Evolutionary conservation across 2,113 vertebrate species (phyloP).

Genomic region (Phrynosoma platyrhinos): DNA sequence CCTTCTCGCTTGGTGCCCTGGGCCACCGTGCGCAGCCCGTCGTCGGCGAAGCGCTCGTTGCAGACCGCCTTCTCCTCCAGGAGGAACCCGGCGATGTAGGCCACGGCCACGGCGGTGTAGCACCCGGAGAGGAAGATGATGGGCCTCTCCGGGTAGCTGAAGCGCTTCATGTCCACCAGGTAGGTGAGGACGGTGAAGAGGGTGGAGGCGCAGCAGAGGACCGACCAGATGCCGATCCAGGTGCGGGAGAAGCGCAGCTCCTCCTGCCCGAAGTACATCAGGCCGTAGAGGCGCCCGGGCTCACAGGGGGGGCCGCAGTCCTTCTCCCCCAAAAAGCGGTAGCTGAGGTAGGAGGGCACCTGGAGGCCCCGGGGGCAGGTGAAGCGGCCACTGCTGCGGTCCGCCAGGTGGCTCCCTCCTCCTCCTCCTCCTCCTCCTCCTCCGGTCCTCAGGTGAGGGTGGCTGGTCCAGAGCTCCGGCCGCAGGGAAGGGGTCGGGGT

Average conservation of each 20-base stretch:
- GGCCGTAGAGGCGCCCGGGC: conserved; percentile 83
- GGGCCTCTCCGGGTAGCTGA: conserved; percentile 94
- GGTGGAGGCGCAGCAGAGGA: conserved; percentile 93
- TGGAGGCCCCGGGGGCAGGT: conserved; percentile 86
- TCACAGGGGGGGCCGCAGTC: conserved; percentile 94
- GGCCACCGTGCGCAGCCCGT: conserved; percentile 89
- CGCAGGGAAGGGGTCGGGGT: conserved; percentile 78
- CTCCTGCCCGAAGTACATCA: conserved; percentile 94
- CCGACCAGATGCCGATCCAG: conserved; percentile 96
- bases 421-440: conserved; percentile 38
- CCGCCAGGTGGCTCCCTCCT: conserved; percentile 57
- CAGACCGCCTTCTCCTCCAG: conserved; percentile 93
- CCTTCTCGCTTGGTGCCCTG: conserved; percentile 96
- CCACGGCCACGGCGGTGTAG: conserved; percentile 93
- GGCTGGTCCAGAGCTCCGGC: conserved; percentile 82
- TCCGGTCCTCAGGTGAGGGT: conserved; percentile 68
- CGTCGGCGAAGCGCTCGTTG: conserved; percentile 89
- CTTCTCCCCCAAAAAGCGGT: conserved; percentile 92
- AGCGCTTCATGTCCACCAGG: conserved; percentile 95
- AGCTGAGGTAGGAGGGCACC: conserved; percentile 93
- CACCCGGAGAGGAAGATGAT: conserved; percentile 96
- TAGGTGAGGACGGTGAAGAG: conserved; percentile 95
- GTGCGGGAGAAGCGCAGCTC: conserved; percentile 92
- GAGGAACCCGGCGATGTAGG: conserved; percentile 92
- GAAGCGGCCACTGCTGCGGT: conserved; percentile 78